Conservation (phyloP, 2,113 vertebrate genomes). For the Takifugu bimaculatus region DNA sequence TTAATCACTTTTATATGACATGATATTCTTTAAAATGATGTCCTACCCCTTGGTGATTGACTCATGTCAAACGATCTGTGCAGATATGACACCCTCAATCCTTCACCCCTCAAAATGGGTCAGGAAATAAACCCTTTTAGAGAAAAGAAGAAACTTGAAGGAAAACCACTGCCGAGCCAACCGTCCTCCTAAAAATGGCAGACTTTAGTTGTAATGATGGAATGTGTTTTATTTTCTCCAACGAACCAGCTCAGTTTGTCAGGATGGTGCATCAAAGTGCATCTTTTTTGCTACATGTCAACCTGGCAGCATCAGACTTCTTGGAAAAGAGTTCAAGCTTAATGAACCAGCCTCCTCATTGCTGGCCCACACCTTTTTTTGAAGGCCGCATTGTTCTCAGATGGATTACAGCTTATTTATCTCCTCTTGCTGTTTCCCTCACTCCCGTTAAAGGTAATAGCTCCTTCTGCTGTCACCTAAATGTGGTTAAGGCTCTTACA, state of each 20-base stretch:
- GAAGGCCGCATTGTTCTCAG: slow-evolving; percentile 38
- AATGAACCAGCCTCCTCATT: slow-evolving; percentile 34
- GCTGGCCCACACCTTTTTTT: slow-evolving; percentile 18
- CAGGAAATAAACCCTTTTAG: too few relatives aligned
- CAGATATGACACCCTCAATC: too few relatives aligned
- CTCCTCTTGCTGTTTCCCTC: slow-evolving; percentile 17
- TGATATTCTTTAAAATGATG: too few relatives aligned
- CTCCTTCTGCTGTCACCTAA: slow-evolving; percentile 37
- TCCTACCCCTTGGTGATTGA: too few relatives aligned
- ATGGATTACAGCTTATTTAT: slow-evolving; percentile 40
- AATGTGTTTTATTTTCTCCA: not conserved
- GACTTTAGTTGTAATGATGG: not conserved
- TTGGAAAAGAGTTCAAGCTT: slow-evolving; percentile 28
- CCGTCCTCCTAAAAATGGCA: not conserved
- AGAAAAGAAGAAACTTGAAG: too few relatives aligned
- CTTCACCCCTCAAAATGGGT: too few relatives aligned
- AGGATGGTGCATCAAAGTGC: too few relatives aligned
- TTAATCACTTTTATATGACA: too few relatives aligned
- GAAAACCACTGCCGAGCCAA: too few relatives aligned
- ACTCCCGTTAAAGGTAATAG: slow-evolving; percentile 36
- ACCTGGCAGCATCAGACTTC: not conserved
- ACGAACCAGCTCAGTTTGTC: not conserved
- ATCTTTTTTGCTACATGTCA: not conserved
- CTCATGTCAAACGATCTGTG: too few relatives aligned
- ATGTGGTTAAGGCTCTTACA: slow-evolving; percentile 45